Evolutionary conservation across 1,140 invertebrate species (phyloP).

Genomic region (Forficula auricularia): DNA sequence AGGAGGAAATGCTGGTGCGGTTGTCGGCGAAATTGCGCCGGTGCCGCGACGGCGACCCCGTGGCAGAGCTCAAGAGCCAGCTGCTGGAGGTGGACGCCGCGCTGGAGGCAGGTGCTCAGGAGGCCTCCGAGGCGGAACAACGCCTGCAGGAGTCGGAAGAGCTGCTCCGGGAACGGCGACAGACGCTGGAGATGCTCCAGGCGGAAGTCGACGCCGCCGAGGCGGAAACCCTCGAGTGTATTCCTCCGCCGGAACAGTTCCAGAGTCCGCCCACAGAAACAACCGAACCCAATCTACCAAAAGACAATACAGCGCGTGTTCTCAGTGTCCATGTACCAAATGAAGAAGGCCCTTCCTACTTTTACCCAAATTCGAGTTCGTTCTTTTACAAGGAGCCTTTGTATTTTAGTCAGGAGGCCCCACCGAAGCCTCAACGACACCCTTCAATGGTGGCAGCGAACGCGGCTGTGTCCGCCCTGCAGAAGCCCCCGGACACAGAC

Average conservation of each 20-base stretch:
- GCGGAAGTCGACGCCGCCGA: slow-evolving; percentile 43
- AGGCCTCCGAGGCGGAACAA: slow-evolving; percentile 21
- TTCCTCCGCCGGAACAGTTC: no score
- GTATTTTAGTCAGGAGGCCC: background rate
- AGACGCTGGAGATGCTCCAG: slow-evolving; percentile 40
- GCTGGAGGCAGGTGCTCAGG: slow-evolving; percentile 32
- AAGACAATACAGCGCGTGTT: no score
- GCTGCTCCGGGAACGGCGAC: slow-evolving; percentile 39
- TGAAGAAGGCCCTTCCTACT: no score
- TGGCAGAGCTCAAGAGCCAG: slow-evolving; percentile 9
- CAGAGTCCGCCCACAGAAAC: no score
- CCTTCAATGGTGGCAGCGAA: background rate
- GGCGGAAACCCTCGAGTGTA: slow-evolving; percentile 23
- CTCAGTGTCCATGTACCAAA: no score
- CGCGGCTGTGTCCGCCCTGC: background rate
- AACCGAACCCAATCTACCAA: no score
- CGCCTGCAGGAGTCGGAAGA: slow-evolving; percentile 38
- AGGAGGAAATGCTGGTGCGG: slow-evolving; percentile 46
- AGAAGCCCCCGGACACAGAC: slow-evolving; percentile 23
- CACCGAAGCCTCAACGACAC: background rate
- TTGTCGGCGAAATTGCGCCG: slow-evolving; percentile 44
- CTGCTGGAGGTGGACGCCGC: slow-evolving; percentile 8
- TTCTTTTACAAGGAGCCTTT: no score
- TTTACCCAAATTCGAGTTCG: no score
- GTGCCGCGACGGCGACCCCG: slow-evolving; percentile 34